Conservation (phyloP, 1,140 invertebrate genomes). For the Lasaia peninsularis region DNA sequence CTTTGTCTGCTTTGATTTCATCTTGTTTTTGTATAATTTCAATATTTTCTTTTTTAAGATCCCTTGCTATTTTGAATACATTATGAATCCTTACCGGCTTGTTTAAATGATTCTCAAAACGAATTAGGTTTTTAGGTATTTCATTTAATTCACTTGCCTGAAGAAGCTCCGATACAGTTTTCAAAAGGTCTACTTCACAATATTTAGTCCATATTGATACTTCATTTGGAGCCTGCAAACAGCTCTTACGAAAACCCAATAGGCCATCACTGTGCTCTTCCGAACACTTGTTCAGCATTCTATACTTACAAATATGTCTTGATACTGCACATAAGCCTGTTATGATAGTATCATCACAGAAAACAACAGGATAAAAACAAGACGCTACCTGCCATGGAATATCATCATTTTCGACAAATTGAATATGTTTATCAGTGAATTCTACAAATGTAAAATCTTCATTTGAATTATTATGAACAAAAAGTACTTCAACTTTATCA, state of each 20-base stretch:
- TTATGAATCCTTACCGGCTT: conserved; percentile 92
- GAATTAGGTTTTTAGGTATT: conserved; percentile 77
- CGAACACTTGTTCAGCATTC: conserved; percentile 20
- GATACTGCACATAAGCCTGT: conserved; percentile 84
- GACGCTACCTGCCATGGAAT: conserved; percentile 59
- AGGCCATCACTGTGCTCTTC: conserved; percentile 74
- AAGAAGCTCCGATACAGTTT: conserved; percentile 70
- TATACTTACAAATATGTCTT: conserved; percentile 80
- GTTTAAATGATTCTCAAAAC: conserved; percentile 92
- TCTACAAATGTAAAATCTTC: conserved; percentile 22
- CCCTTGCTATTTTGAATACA: conserved; percentile 85
- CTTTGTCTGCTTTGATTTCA: conserved; percentile 19
- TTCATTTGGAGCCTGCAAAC: conserved; percentile 89
- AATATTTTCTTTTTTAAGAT: conserved; percentile 76
- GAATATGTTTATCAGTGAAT: conserved; percentile 27
- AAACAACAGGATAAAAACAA: conserved; percentile 80
- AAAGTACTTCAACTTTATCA: conserved; percentile 39
- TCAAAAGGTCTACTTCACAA: conserved; percentile 90
- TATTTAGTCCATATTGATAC: conserved; percentile 94
- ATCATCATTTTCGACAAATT: conserved; percentile 29
- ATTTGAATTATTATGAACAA: conserved; percentile 31
- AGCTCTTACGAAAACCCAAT: conserved; percentile 87
- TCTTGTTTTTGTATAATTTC: conserved; percentile 37
- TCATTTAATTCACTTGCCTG: conserved; percentile 26
- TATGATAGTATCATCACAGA: conserved; percentile 79